phyloP scores from a whole-genome alignment of 2,888 invertebrate genomes.

The Fragum whitleyi region DNA sequence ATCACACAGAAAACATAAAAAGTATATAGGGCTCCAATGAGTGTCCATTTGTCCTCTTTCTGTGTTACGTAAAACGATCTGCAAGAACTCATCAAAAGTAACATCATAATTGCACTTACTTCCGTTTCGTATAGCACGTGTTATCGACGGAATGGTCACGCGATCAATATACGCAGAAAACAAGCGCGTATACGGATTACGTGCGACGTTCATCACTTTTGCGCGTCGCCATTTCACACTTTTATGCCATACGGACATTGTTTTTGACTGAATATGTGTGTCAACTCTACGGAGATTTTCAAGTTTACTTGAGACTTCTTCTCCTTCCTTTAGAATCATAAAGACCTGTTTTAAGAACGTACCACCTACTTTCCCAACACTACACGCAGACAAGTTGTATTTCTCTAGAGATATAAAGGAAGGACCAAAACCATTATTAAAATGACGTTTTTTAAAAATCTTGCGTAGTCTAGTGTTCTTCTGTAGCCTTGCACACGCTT shows the following conservation, averaged over 20 bases:
- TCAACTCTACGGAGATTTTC: neutral
- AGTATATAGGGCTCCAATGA: constrained; percentile 3
- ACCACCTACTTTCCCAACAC: neutral
- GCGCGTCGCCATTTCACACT: neutral
- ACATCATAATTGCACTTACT: neutral
- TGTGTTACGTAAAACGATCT: neutral
- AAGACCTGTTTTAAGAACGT: constrained; percentile 3
- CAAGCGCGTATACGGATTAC: neutral
- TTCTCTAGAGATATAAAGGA: neutral
- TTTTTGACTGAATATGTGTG: neutral
- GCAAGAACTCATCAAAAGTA: neutral
- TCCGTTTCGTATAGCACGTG: neutral
- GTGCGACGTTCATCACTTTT: neutral
- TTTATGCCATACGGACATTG: neutral
- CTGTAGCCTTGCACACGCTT: neutral
- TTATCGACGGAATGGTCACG: neutral
- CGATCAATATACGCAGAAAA: constrained; percentile 9
- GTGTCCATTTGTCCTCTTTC: neutral
- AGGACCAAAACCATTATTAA: neutral
- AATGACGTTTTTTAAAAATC: neutral
- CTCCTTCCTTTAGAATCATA: neutral
- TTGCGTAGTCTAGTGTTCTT: neutral
- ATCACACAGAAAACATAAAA: neutral
- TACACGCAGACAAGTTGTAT: neutral
- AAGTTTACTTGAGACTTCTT: neutral